Evolutionary conservation across 2,888 invertebrate species (phyloP).

Genomic region (Apamea epomidion): DNA sequence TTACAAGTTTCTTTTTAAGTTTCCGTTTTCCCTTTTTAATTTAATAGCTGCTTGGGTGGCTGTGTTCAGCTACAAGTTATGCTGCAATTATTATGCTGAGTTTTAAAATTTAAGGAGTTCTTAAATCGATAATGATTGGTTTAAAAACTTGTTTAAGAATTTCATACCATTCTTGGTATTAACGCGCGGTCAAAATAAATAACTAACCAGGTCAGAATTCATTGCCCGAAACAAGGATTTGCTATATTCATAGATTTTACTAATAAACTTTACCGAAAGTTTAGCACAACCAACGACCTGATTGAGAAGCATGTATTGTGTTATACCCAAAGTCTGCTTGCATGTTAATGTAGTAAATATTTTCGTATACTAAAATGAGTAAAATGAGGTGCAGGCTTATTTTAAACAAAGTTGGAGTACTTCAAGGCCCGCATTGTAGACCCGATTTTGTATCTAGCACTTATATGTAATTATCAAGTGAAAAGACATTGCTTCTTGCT

Average conservation of each 20-base stretch:
- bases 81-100: not conserved
- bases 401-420: slow-evolving; percentile 4
- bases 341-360: not conserved
- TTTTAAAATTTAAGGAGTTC: slow-evolving; percentile 16
- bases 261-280: not conserved
- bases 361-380: not conserved
- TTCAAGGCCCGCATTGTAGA: slow-evolving; percentile 12
- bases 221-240: not conserved
- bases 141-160: slow-evolving; percentile 8
- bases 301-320: not conserved
- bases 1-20: slow-evolving; percentile 55
- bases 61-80: slow-evolving; percentile 16
- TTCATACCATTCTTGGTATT: slow-evolving; percentile 18
- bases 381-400: not conserved
- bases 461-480: not conserved
- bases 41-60: slow-evolving; percentile 27
- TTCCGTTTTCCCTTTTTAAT: slow-evolving; percentile 55
- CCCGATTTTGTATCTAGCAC: not conserved
- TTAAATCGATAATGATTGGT: slow-evolving; percentile 25
- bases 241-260: not conserved
- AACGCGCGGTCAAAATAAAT: not conserved
- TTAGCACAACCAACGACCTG: not conserved
- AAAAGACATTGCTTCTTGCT: slow-evolving; percentile 1
- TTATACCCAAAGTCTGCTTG: not conserved
- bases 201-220: not conserved